Evolutionary conservation across 2,888 invertebrate genomes (phyloP).

Genomic region (Ethmia dodecea): DNA sequence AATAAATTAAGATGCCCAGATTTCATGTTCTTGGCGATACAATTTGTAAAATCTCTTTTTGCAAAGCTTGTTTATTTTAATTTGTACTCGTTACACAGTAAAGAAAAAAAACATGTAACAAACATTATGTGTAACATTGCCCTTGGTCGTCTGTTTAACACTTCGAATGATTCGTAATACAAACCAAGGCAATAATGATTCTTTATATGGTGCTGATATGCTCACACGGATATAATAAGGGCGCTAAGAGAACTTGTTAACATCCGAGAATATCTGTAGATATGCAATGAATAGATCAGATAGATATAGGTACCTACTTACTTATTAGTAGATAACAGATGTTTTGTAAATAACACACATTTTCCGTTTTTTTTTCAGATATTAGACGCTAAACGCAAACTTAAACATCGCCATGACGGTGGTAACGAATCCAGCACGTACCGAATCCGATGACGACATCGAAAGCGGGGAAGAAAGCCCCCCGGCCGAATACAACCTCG

Average conservation of each 20-base stretch:
- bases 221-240: constrained; percentile 49
- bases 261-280: constrained; percentile 24
- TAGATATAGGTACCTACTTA: neutral
- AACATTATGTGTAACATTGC: no score
- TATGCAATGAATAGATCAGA: constrained; percentile 24
- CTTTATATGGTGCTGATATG: constrained; percentile 61
- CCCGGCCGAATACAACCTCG: constrained; percentile 26
- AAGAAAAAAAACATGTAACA: no score
- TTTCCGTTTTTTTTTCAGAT: constrained; percentile 19
- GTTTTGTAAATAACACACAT: neutral
- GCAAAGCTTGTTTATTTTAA: no score
- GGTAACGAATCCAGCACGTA: constrained; percentile 62
- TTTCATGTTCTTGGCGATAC: no score
- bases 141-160: constrained; percentile 62
- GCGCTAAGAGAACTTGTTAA: constrained; percentile 52
- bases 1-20: no score
- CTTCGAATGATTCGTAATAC: constrained; percentile 47
- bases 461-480: constrained; percentile 28
- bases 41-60: no score
- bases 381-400: constrained; percentile 35
- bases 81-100: no score
- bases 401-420: constrained; percentile 54
- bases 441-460: constrained; percentile 47
- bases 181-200: constrained; percentile 62
- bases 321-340: neutral